These are phyloP conservation scores for Gobio occitaniae DNA, from an alignment of 2,797 vertebrate species.

Conservation along the genomic window DNA sequence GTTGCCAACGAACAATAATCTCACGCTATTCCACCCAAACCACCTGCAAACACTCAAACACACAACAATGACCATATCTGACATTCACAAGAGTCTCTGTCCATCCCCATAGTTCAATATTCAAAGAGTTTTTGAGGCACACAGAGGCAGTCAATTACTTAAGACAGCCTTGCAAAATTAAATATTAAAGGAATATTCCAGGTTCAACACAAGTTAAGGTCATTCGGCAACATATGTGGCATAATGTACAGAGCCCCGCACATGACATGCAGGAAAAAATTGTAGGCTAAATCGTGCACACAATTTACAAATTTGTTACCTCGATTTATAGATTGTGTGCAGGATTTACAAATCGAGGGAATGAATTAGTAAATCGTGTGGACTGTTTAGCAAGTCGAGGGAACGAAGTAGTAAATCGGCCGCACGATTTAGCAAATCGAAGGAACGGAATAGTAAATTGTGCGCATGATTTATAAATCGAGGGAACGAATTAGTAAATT, in stretches of 20 bases:
- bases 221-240: neutral
- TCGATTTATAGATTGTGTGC: too few relatives aligned
- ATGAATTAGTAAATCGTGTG: too few relatives aligned
- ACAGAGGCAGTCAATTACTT: neutral
- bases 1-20: neutral
- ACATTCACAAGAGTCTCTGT: neutral
- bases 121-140: neutral
- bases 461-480: too few relatives aligned
- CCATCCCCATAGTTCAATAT: neutral
- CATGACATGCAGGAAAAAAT: too few relatives aligned
- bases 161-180: neutral
- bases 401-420: too few relatives aligned
- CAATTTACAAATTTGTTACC: too few relatives aligned
- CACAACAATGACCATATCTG: neutral
- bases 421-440: too few relatives aligned
- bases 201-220: neutral
- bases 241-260: neutral
- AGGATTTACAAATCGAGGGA: too few relatives aligned
- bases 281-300: too few relatives aligned
- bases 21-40: neutral
- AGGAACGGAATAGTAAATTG: too few relatives aligned
- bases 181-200: neutral
- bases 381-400: too few relatives aligned
- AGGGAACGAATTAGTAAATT: too few relatives aligned
- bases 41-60: slow-evolving; percentile 30